Conservation (phyloP, 1,140 invertebrate species). For the Sitophilus oryzae region DNA sequence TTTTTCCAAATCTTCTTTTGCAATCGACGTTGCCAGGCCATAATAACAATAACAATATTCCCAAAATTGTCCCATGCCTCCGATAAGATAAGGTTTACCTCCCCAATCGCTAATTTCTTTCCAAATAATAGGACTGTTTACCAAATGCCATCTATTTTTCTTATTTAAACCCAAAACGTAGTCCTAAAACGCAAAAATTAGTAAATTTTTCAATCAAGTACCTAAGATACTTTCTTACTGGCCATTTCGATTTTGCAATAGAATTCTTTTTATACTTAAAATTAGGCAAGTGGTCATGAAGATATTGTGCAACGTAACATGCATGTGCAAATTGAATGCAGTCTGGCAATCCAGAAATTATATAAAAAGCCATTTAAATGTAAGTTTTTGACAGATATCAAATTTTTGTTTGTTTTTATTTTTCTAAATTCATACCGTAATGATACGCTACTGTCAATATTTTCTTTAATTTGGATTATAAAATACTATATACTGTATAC, state of each 20-base stretch:
- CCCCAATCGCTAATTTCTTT: constrained; percentile 48
- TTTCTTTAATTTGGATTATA: no score
- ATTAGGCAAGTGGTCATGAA: constrained; percentile 27
- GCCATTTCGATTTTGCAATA: constrained; percentile 25
- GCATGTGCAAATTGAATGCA: constrained; percentile 30
- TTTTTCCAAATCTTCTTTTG: constrained; percentile 43
- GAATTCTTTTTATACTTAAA: constrained; percentile 29
- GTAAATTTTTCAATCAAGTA: no score
- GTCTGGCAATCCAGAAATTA: constrained; percentile 31
- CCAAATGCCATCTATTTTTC: constrained; percentile 48
- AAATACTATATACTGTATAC: no score
- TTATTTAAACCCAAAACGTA: constrained; percentile 46
- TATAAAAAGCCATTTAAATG: constrained; percentile 31
- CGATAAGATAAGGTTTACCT: constrained; percentile 48
- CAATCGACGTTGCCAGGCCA: constrained; percentile 45
- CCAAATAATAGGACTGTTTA: constrained; percentile 47
- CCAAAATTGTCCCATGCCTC: constrained; percentile 49
- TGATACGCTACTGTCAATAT: no score
- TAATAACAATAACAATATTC: constrained; percentile 54
- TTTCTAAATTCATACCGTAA: no score
- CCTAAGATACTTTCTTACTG: constrained; percentile 16
- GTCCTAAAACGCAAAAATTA: constrained; percentile 32
- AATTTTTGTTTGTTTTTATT: no score
- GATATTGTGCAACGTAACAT: constrained; percentile 30
- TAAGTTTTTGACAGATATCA: constrained; percentile 5